Evolutionary conservation across 2,797 vertebrate species (phyloP), one percentile per base, ranked within the genome.

Genomic region (Petrocephalus sullivani): DNA sequence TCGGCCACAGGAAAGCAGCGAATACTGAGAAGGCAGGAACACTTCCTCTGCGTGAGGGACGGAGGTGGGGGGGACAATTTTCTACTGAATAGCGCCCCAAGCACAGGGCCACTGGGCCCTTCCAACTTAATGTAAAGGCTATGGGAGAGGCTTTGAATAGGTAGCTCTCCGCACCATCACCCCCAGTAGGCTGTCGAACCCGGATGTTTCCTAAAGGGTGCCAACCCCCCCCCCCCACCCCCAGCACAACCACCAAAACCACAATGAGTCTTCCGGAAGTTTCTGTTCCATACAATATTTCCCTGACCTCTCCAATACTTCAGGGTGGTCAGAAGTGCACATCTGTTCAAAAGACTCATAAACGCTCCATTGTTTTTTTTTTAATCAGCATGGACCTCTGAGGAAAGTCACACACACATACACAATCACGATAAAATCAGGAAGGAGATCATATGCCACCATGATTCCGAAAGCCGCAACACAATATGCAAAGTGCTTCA

Each of bases 1-100:
- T 61, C 16, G 14, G 46, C 28, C 33, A n/a, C 33, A 23, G 64
- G 41, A 58, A 78, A 14, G 88, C 60, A 14, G 54, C 7, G 53
- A 87, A 51, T n/a, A 46, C 41, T n/a, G 33, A 78, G 85, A 53
- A 81, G 64, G 88, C n/a, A 53, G 86, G 85, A 88, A 86, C 83
- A 56, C 84, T 75, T 88, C 88, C 88, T 51, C 83, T 57, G 84
- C 6, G 64, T 28, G 84, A 75, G 83, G 61, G 84, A 75, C 61
- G 61, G n/a, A 56, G 28, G 46, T 9, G 23, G 84, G 88, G 88
- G 14, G 85, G 37, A 82, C 88, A 81, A 53, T 58, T 67, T 41
- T 2, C 6, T 12, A 37, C 61, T 89, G 88, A 89, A 89, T 61
- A 75, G 56, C 6, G 5, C n/a, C 21, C 58, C 19, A 54, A 75